A percentile compares a stretch with the other conserved stretches of the same genome.
phyloP scores from a whole-genome alignment of 2,797 vertebrate species.

The Acropternis orthonyx region DNA sequence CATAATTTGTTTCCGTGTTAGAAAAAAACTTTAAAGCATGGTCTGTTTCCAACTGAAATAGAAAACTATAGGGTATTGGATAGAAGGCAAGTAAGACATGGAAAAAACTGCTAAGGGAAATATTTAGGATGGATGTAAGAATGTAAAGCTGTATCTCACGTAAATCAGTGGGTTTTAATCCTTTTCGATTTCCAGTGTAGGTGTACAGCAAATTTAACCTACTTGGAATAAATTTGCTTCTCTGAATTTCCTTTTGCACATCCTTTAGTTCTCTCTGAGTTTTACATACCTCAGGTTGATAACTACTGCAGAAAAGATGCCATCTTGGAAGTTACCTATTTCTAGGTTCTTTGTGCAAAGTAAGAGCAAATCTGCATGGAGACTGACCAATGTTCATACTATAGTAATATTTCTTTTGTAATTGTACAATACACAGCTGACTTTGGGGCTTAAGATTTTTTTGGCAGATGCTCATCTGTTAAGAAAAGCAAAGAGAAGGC shows the following conservation, averaged over 20 bases:
- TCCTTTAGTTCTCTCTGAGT: neutral
- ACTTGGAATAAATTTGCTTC: neutral
- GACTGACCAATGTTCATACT: neutral
- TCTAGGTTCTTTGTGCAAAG: neutral
- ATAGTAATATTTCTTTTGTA: neutral
- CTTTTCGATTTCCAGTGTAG: neutral
- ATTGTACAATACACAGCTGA: neutral
- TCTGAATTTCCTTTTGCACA: neutral
- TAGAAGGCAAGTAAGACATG: neutral
- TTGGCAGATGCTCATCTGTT: neutral
- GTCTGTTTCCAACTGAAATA: neutral
- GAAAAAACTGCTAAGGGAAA: neutral
- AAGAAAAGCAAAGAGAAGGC: neutral
- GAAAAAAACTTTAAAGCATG: neutral
- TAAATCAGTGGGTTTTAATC: neutral
- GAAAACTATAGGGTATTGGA: neutral
- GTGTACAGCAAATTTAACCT: slow-evolving; percentile 7
- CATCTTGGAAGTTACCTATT: neutral
- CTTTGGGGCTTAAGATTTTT: neutral
- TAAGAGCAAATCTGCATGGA: neutral
- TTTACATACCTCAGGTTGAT: neutral
- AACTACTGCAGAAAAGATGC: neutral
- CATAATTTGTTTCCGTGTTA: neutral
- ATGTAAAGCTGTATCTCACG: neutral
- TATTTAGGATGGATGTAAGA: neutral